These are phyloP conservation scores for Rhabdomys dilectus DNA, from an alignment of 2,113 vertebrate genomes.

Conservation along the genomic window DNA sequence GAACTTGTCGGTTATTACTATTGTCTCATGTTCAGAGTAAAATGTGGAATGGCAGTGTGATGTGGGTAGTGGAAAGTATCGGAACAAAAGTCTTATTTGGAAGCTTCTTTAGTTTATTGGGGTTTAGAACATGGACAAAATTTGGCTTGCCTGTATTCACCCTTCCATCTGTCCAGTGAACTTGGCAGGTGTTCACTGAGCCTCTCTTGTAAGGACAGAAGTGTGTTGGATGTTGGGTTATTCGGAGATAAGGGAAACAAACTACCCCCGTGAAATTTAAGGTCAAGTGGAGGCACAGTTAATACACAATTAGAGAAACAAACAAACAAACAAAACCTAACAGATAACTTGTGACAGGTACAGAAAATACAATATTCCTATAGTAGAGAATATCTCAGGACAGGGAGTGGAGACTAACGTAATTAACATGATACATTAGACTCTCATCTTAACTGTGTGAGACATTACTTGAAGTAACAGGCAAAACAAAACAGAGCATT, in stretches of 20 bases:
- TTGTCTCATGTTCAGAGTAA: neutral
- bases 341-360: neutral
- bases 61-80: neutral
- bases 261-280: neutral
- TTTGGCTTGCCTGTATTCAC: neutral
- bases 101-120: conserved; percentile 5
- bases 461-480: neutral
- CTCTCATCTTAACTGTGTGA: conserved; percentile 6
- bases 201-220: neutral
- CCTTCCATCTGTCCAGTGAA: neutral
- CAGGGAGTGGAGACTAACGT: neutral
- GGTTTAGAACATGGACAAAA: conserved; percentile 22
- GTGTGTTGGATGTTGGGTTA: neutral
- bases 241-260: conserved; percentile 5
- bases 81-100: conserved; percentile 52
- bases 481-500: neutral
- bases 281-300: neutral
- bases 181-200: neutral
- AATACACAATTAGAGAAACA: conserved; percentile 24
- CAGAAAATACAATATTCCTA: conserved; percentile 43
- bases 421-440: neutral
- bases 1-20: neutral
- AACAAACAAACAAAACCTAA: neutral
- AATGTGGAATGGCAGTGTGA: neutral
- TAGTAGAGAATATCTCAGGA: conserved; percentile 27